Base-by-base conservation (phyloP, 2,113 vertebrate genomes). In the Anoura caudifer region DNA sequence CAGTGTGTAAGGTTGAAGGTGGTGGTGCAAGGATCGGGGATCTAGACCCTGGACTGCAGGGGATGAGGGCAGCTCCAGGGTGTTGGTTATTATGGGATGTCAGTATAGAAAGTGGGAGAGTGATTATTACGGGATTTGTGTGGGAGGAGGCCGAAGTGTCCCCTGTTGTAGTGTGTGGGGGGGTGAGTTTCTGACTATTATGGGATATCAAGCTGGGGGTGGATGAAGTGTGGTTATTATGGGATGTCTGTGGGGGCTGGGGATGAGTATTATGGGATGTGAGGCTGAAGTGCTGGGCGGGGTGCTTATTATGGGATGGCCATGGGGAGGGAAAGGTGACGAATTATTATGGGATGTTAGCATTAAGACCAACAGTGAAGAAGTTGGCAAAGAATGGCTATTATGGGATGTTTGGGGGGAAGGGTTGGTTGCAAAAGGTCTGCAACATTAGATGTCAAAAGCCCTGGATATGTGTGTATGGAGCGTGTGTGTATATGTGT, bases 291-390 rank as follows among this genome's bases (percentile, higher is more conserved):
- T 87, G 91, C 94, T 82, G 95, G 95, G 96, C 97, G 97, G 95
- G 97, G 96, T 97, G 97, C 95, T 96, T 97, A 97, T 97, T 98
- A 97, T 98, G 97, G 97, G 97, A 97, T 97, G 96, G 96, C 97
- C 97, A 93, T 86, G 93, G 97, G 89, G 89, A 96, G 97, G 96
- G 96, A 95, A 94, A 80, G 96, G 93, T 95, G 87, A 94, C 24
- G 69, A 90, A 95, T 89, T 98, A 98, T 98, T 98, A 98, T 98
- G 98, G 98, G 98, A 98, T 98, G 98, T 87, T 92, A 93, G 77
- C 92, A 85, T 76, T 87, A 95, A 95, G 91, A 87, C 90, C 96
- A 96, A 97, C 96, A 96, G 96, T 97, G 95, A 93, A 97, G 97
- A 97, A 97, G 97, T 97, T 97, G 96, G 97, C 96, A 97, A 90